Evolutionary conservation across 2,888 invertebrate genomes (phyloP).

Genomic region (Trichacis sp.): DNA sequence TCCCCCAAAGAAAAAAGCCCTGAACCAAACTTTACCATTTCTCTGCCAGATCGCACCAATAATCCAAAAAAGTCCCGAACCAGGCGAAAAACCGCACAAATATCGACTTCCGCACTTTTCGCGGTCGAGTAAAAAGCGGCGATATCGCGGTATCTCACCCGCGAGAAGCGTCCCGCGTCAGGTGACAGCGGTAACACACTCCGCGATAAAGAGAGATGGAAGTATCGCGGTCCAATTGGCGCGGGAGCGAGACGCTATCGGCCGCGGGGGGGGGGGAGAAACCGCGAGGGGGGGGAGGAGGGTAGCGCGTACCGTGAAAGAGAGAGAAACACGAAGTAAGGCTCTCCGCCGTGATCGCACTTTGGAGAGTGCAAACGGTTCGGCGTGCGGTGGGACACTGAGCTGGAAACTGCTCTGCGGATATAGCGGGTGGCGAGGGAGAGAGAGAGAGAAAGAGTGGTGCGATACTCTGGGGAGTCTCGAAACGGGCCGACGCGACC

Average conservation of each 20-base stretch:
- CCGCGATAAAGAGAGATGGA: slow-evolving; percentile 32
- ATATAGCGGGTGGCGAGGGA: slow-evolving; percentile 60
- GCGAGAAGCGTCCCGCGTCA: slow-evolving; percentile 66
- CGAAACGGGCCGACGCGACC: slow-evolving; percentile 56
- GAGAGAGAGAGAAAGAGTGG: too few relatives aligned
- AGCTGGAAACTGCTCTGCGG: slow-evolving; percentile 51
- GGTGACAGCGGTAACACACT: slow-evolving; percentile 58
- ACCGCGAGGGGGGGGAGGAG: slow-evolving; percentile 27
- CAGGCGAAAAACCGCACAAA: too few relatives aligned
- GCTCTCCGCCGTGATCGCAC: slow-evolving; percentile 52
- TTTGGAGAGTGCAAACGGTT: slow-evolving; percentile 65
- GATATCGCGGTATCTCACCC: slow-evolving; percentile 60
- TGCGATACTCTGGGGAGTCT: slow-evolving; percentile 58
- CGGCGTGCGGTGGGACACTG: slow-evolving; percentile 69
- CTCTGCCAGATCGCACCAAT: too few relatives aligned
- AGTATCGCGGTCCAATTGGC: slow-evolving; percentile 32
- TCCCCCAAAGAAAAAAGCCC: too few relatives aligned
- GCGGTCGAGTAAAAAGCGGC: too few relatives aligned
- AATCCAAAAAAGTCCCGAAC: too few relatives aligned
- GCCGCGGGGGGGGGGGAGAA: slow-evolving; percentile 40
- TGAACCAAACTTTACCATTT: too few relatives aligned
- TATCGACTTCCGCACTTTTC: too few relatives aligned
- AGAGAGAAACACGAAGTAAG: slow-evolving; percentile 36
- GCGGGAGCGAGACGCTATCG: slow-evolving; percentile 31
- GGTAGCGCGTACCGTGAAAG: slow-evolving; percentile 17